Conservation (phyloP, 2,797 vertebrate species). For the Trachurus trachurus region DNA sequence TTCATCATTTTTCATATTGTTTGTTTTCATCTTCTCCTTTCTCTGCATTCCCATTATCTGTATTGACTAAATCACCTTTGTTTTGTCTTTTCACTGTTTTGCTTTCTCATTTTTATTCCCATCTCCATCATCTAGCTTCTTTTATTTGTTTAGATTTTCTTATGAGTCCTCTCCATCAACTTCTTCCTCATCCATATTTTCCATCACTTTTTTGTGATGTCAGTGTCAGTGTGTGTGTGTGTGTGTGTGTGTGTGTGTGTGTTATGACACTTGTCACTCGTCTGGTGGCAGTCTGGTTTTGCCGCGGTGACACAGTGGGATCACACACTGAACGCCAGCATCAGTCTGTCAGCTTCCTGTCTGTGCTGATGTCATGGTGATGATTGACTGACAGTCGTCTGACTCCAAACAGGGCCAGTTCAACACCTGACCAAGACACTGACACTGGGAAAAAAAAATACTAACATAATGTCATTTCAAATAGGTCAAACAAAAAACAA, state of each 20-base stretch:
- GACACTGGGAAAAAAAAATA: not conserved
- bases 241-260: not conserved
- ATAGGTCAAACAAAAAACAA: not conserved
- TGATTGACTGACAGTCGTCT: conserved; percentile 44
- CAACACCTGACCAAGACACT: not conserved
- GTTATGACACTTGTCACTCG: conserved; percentile 20
- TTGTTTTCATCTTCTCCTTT: not conserved
- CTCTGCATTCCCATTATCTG: not conserved
- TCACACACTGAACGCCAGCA: not conserved
- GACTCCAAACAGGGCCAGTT: not conserved
- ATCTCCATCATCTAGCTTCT: not conserved
- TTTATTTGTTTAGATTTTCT: not conserved
- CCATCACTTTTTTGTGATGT: not conserved
- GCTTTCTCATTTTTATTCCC: not conserved
- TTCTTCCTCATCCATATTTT: not conserved
- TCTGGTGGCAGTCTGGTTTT: not conserved
- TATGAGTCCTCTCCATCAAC: not conserved
- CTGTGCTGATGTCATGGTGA: conserved; percentile 23
- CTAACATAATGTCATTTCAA: not conserved
- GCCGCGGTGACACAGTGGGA: not conserved
- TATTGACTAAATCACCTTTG: not conserved
- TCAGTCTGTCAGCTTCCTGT: conserved; percentile 7
- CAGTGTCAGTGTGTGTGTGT: not conserved
- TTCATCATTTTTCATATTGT: not conserved
- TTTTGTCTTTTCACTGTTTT: not conserved